Evolutionary conservation across 2,113 vertebrate genomes (phyloP).

Genomic region (Dermatemys mawii): DNA sequence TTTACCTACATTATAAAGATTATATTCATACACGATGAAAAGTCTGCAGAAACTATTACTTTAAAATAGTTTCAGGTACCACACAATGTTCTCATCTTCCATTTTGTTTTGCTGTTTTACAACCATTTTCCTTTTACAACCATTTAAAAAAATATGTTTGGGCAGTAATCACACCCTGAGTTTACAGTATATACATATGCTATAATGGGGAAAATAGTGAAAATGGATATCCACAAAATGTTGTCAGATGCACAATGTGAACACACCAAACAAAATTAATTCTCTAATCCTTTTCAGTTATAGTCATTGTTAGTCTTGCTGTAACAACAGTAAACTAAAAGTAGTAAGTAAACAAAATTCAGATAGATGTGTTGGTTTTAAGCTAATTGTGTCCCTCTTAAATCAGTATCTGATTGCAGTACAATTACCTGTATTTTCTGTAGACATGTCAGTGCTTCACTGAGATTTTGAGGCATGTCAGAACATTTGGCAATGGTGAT

Average conservation of each 20-base stretch:
- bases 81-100: rapidly evolving
- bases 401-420: neutral
- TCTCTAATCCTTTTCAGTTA: neutral
- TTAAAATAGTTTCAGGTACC: neutral
- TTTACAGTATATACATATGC: neutral
- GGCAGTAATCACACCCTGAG: neutral
- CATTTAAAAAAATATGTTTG: neutral
- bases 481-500: slow-evolving; percentile 95
- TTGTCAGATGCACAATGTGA: neutral
- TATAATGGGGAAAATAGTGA: neutral
- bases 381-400: neutral
- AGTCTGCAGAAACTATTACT: neutral
- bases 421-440: slow-evolving; percentile 92
- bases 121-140: neutral
- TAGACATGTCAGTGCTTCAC: slow-evolving; percentile 85
- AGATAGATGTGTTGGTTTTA: neutral
- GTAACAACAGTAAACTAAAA: neutral
- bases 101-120: neutral
- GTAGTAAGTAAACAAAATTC: neutral
- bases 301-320: neutral
- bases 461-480: slow-evolving; percentile 90
- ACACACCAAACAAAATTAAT: neutral
- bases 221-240: neutral
- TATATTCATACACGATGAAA: neutral
- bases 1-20: neutral